Evolutionary conservation across 2,797 vertebrate genomes (phyloP).

Genomic region (Chiroxiphia lanceolata): DNA sequence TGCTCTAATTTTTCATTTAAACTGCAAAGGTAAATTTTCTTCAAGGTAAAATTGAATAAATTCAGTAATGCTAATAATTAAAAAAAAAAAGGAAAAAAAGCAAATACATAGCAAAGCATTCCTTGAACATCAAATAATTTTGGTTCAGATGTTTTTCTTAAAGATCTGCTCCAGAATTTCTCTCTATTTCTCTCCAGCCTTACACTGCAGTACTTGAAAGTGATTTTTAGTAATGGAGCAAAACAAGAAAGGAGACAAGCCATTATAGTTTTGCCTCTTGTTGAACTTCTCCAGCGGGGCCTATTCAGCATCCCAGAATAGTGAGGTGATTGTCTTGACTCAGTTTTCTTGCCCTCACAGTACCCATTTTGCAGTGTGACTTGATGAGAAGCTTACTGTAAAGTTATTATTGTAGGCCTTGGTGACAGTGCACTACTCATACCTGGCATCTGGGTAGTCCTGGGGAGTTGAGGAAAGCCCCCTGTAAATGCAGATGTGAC

Average conservation of each 20-base stretch:
- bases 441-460: neutral
- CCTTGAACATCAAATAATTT: neutral
- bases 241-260: neutral
- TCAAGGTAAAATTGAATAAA: neutral
- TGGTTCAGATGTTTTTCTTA: neutral
- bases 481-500: neutral
- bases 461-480: neutral
- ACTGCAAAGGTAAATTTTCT: neutral
- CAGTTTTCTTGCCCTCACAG: neutral
- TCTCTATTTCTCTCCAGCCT: neutral
- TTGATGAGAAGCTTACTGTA: neutral
- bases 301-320: neutral
- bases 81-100: neutral
- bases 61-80: neutral
- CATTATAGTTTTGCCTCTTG: neutral
- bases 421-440: neutral
- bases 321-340: neutral
- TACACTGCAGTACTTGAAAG: neutral
- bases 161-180: neutral
- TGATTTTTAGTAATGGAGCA: neutral
- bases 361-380: neutral
- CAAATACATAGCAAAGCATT: neutral
- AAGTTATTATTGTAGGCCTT: neutral
- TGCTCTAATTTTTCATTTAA: neutral
- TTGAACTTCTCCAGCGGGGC: neutral